Evolutionary conservation across 2,888 invertebrate species (phyloP), one percentile per base, ranked within the genome.

Genomic region (Conomelus anceps): DNA sequence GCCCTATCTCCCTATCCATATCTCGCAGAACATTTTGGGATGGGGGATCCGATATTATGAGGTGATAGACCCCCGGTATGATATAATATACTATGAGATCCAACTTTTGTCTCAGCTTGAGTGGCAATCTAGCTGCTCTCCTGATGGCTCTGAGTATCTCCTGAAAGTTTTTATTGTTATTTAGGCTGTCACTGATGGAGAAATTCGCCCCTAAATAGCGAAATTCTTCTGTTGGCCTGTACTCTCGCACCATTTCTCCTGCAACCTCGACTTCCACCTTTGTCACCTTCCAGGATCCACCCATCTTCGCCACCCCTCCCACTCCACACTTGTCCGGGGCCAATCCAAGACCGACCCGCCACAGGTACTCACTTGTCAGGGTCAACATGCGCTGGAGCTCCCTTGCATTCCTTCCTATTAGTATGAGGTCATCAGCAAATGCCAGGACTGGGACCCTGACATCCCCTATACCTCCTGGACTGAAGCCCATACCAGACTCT

Each of bases 401-500:
- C n/a, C 22, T 29, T 4, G 22, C 22, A 22, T 22, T 22, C 23
- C 26, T 63, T n/a, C 9, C 90, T 0, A 91, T 11, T 1, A 92
- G 89, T 17, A 89, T 89, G 4, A 91, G 26, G 90, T 92, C 92
- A 89, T 92, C 92, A 1, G 92, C 92, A 86, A 91, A 92, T 0
- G 91, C 91, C 22, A 90, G 90, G 0, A 89, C 88, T 22, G 89
- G 85, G 0, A 88, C 20, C 6, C 26, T 22, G 0, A 17, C 22
- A 1, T 22, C 85, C n/a, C 22, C 22, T 22, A 7, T 23, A 23
- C 4, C 29, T 22, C 23, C 9, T 13, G 17, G 11, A 13, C 11
- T 41, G 17, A 88, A 88, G 7, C 26, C 24, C 11, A 13, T 22
- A 4, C 22, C 41, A 22, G n/a, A 3, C 6, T 7, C 34, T 13